These are phyloP conservation scores for Coranthus polyacanthus DNA, from an alignment of 2,797 vertebrate genomes.

Conservation along the genomic window DNA sequence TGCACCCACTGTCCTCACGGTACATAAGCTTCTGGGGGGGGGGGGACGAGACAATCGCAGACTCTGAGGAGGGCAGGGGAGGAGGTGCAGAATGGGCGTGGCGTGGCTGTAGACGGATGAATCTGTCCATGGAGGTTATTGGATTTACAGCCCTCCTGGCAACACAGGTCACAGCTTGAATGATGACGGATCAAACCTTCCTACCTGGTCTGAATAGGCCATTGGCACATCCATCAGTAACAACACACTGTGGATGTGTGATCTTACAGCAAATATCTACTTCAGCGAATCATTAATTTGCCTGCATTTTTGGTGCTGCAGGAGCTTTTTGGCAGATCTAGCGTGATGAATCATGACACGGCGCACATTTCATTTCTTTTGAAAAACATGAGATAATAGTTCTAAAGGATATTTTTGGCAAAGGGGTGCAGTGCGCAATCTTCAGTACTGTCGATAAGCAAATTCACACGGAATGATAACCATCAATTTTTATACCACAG, in stretches of 20 bases:
- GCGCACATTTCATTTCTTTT: constrained; percentile 8
- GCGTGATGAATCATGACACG: constrained; percentile 43
- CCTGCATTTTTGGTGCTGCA: constrained; percentile 16
- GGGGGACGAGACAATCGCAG: constrained; percentile 10
- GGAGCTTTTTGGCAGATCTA: constrained; percentile 33
- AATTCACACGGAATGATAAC: too few relatives aligned
- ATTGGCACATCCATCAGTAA: constrained; percentile 1
- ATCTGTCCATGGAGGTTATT: constrained; percentile 54
- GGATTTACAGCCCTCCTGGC: constrained; percentile 52
- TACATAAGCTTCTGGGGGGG: not conserved
- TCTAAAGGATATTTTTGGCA: constrained; percentile 31
- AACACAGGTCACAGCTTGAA: constrained; percentile 52
- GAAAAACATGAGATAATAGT: constrained; percentile 20
- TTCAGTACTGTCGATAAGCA: too few relatives aligned
- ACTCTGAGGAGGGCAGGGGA: constrained; percentile 22
- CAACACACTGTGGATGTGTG: not conserved
- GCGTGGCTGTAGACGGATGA: constrained; percentile 50
- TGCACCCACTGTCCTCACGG: constrained; percentile 63
- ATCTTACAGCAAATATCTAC: too few relatives aligned
- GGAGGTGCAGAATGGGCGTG: constrained; percentile 29
- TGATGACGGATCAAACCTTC: constrained; percentile 29
- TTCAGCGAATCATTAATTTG: not conserved
- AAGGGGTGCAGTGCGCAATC: not conserved
- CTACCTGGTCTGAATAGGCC: constrained; percentile 36
- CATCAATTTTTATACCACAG: too few relatives aligned